Percentiles rank a stretch among this genome's conserved stretches.
Evolutionary conservation across 2,888 invertebrate species (phyloP).

Genomic region (Flabesymbios commensalis): DNA sequence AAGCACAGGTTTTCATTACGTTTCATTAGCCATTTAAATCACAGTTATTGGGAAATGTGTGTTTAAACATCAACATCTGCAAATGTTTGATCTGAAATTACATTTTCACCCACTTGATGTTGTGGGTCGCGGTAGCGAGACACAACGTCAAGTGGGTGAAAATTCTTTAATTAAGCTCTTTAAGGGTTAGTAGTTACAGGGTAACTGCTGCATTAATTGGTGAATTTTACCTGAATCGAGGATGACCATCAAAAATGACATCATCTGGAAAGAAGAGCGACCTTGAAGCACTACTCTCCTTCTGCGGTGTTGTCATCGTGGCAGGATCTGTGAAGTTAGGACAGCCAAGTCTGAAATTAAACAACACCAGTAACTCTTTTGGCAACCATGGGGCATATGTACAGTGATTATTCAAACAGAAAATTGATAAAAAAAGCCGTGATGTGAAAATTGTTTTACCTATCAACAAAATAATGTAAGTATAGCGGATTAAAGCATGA

Average conservation of each 20-base stretch:
- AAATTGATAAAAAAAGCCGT: neutral
- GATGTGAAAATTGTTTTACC: too few relatives aligned
- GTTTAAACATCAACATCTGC: too few relatives aligned
- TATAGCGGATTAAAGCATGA: too few relatives aligned
- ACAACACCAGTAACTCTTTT: neutral
- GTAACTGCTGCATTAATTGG: neutral
- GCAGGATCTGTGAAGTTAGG: constrained; percentile 84
- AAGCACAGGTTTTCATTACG: neutral
- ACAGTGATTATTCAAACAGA: neutral
- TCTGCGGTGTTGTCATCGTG: constrained; percentile 46
- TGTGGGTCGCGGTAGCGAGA: too few relatives aligned
- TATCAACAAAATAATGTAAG: too few relatives aligned
- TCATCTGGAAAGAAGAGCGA: constrained; percentile 91
- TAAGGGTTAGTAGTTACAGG: neutral
- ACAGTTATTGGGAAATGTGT: too few relatives aligned
- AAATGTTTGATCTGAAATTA: too few relatives aligned
- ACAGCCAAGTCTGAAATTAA: constrained; percentile 72
- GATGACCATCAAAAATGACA: constrained; percentile 93
- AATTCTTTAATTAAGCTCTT: neutral
- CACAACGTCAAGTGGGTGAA: too few relatives aligned
- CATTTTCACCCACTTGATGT: too few relatives aligned
- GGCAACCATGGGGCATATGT: neutral
- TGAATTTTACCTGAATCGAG: constrained; percentile 73
- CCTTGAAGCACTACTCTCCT: constrained; percentile 75
- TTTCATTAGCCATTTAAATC: too few relatives aligned